Evolutionary conservation across 2,888 invertebrate species (phyloP).

Genomic region (Lingula anatina): DNA sequence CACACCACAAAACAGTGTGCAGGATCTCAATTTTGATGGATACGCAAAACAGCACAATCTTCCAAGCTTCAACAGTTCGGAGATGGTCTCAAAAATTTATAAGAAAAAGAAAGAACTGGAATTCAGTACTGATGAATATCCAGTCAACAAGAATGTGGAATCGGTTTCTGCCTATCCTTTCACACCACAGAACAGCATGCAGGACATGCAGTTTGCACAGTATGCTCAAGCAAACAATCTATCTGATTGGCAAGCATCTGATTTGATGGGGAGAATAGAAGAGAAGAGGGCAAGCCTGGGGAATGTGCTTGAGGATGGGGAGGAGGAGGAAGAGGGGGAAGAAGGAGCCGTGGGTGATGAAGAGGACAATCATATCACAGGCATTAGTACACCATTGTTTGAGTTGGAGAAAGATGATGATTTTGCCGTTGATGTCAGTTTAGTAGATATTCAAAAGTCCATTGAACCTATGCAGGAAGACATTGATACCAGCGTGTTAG

Average conservation of each 20-base stretch:
- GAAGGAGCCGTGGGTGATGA: not conserved
- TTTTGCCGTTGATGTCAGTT: not conserved
- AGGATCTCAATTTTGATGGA: not conserved
- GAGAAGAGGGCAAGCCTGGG: not conserved
- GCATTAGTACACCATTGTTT: too few species aligned
- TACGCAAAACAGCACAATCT: conserved; percentile 6
- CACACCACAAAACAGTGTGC: conserved; percentile 30
- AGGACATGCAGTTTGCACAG: conserved; percentile 36
- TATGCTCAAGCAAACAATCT: conserved; percentile 4
- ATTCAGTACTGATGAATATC: not conserved
- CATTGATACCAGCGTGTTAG: too few species aligned
- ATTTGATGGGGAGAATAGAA: conserved; percentile 2
- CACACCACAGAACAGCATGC: conserved; percentile 51
- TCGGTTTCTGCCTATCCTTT: conserved; percentile 40
- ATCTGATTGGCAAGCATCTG: conserved; percentile 2
- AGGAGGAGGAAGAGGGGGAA: not conserved
- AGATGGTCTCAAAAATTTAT: conserved; percentile 13
- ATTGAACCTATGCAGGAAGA: too few species aligned
- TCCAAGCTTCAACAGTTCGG: conserved; percentile 15
- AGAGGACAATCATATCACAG: not conserved
- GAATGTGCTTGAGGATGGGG: not conserved
- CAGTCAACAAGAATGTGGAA: too few species aligned
- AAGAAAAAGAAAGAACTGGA: conserved; percentile 6
- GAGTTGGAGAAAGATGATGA: not conserved
- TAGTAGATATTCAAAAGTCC: not conserved